These are phyloP conservation scores for Stenichneumon culpator DNA, from an alignment of 2,888 invertebrate species.

Conservation along the genomic window DNA sequence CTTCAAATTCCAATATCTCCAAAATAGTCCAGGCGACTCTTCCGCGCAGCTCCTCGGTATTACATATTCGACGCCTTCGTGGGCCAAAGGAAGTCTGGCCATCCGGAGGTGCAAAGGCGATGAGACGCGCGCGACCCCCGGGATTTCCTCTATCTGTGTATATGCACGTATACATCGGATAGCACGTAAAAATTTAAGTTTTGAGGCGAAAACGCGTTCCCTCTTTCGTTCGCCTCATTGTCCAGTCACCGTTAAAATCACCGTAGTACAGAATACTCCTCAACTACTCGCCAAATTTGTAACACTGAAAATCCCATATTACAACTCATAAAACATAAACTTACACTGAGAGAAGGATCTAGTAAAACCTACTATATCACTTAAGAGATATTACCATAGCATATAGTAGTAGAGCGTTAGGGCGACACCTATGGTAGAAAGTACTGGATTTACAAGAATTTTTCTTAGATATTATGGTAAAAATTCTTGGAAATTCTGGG, in stretches of 20 bases:
- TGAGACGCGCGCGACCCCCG: constrained; percentile 52
- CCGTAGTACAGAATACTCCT: not conserved
- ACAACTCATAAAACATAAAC: not conserved
- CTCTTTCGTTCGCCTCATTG: too few relatives aligned
- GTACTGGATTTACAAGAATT: too few relatives aligned
- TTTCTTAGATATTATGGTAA: too few relatives aligned
- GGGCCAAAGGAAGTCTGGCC: constrained; percentile 47
- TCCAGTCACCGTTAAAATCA: not conserved
- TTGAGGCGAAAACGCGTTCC: too few relatives aligned
- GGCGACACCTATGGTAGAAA: too few relatives aligned
- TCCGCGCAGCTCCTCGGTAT: constrained; percentile 8
- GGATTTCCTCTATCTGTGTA: constrained; percentile 71
- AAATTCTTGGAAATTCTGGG: too few relatives aligned
- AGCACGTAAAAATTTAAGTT: not conserved
- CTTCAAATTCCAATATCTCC: too few relatives aligned
- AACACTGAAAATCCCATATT: not conserved
- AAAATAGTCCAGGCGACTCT: not conserved
- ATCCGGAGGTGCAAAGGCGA: constrained; percentile 63
- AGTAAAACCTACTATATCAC: too few relatives aligned
- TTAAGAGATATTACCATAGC: too few relatives aligned
- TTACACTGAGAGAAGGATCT: too few relatives aligned
- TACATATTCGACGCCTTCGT: constrained; percentile 34
- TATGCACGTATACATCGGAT: not conserved
- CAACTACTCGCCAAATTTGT: not conserved
- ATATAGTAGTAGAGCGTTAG: too few relatives aligned